A percentile compares a stretch with the other conserved stretches of the same genome.
phyloP scores from a whole-genome alignment of 2,888 invertebrate genomes.

The Drosophila aldrichi region DNA sequence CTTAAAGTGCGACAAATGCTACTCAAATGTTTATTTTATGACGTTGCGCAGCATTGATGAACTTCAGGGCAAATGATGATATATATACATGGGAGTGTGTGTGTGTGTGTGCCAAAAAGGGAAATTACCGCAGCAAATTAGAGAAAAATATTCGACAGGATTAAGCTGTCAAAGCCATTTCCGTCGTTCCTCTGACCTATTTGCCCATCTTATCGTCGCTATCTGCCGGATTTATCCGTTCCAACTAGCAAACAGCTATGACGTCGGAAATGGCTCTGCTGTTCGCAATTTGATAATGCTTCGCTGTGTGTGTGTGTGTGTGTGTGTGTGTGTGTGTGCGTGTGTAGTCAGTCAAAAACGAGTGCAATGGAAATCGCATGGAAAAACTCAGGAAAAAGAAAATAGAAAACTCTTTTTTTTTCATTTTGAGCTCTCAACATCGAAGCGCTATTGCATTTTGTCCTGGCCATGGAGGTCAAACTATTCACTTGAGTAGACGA shows the following conservation, averaged over 20 bases:
- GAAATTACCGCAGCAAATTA: constrained; percentile 64
- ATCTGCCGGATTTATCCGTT: constrained; percentile 67
- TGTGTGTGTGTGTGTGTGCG: not conserved
- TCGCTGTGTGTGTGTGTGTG: not conserved
- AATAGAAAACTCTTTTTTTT: constrained; percentile 16
- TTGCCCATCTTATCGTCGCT: constrained; percentile 33
- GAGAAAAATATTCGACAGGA: constrained; percentile 46
- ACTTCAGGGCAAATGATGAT: constrained; percentile 16
- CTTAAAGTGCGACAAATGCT: constrained; percentile 8
- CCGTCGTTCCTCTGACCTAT: constrained; percentile 56
- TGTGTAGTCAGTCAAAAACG: constrained; percentile 17
- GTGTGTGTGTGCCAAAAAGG: constrained; percentile 21
- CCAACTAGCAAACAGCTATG: constrained; percentile 59
- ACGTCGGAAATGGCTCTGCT: constrained; percentile 62
- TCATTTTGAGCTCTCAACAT: constrained; percentile 1
- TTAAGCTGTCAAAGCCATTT: constrained; percentile 76
- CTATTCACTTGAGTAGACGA: constrained; percentile 22
- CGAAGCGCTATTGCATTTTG: constrained; percentile 16
- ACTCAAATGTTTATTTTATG: constrained; percentile 20
- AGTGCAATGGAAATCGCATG: constrained; percentile 33
- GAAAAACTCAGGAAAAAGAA: constrained; percentile 7
- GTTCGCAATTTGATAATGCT: constrained; percentile 31
- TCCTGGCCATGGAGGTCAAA: constrained; percentile 45
- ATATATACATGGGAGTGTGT: constrained; percentile 8
- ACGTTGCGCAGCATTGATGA: not conserved